Evolutionary conservation across 2,888 invertebrate genomes (phyloP), one percentile per base, ranked within the genome.

Genomic region (Sabellastarte sp.): DNA sequence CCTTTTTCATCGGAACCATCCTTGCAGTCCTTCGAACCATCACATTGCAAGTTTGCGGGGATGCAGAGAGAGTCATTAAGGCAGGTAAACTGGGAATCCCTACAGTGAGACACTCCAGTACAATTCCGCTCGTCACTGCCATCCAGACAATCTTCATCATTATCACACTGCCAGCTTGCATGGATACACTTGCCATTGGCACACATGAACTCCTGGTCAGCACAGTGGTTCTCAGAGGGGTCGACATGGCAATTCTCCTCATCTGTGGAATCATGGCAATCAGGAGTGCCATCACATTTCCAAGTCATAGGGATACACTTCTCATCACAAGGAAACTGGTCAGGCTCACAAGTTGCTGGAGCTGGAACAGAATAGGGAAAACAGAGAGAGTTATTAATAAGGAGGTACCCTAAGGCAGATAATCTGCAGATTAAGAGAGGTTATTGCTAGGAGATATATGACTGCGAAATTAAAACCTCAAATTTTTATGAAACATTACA

Each of bases 201-300:
- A 26, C 53, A 53, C 53, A 5, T 15, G 24, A 53, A 53, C 28
- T 53, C 53, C 4, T 26, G 5, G 24, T 53, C 53, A 5, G 26
- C 10, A 26, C 53, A 53, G 24, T 10, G 4, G 24, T 10, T 53
- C 20, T 41, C 10, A 5, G 53, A 26, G 4, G 53, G 53, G 5
- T 5, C 15, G 24, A 26, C 10, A 15, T 10, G 20, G 26, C 65
- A 65, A 24, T 55, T 55, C 5, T 50, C 51, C 58, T 66, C 66
- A 33, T 66, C 66, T 10, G 57, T n/a, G 4, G 52, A 57, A 32
- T 61, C 64, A 20, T 41, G 30, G 53, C 66, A 66, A 28, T 66
- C 66, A 3, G 24, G 24, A 10, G 61, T 50, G 29, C 64, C 64
- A 56, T 66, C 66, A 32, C 66, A 66, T n/a, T 32, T n/a, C 57